Percentiles rank a stretch among this genome's conserved stretches.
Evolutionary conservation across 2,888 invertebrate genomes (phyloP).

Genomic region (Microctonus aethiopoides): DNA sequence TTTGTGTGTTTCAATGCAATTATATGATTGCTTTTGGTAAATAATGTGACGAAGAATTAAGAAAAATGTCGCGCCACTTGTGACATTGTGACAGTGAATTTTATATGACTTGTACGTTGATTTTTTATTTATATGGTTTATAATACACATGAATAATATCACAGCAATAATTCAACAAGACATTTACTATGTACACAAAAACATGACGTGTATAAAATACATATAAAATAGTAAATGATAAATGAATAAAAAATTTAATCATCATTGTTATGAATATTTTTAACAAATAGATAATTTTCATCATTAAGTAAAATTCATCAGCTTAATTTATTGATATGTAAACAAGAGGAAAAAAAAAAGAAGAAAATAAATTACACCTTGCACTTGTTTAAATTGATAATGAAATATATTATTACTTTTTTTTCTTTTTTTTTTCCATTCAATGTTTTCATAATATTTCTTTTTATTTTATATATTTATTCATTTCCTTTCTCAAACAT

Average conservation of each 20-base stretch:
- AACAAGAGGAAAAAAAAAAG: neutral
- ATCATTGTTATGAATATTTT: neutral
- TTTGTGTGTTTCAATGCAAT: too few species aligned
- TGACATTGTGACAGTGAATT: neutral
- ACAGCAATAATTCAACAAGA: too few species aligned
- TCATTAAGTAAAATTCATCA: neutral
- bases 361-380: neutral
- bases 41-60: neutral
- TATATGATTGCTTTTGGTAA: too few species aligned
- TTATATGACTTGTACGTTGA: neutral
- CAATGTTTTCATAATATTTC: too few species aligned
- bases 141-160: too few species aligned
- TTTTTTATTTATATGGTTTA: neutral
- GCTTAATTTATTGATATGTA: neutral
- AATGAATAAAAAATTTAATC: neutral
- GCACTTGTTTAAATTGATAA: neutral
- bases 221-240: neutral
- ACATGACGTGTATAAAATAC: neutral
- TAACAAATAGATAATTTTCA: neutral
- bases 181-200: neutral
- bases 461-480: too few species aligned
- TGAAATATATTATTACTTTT: too few species aligned
- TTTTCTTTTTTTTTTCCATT: too few species aligned
- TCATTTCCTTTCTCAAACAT: too few species aligned
- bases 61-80: neutral